Percentiles rank a stretch among this genome's conserved stretches.
These are phyloP conservation scores for Falco concolor DNA, from an alignment of 2,797 vertebrate genomes.

Conservation along the genomic window DNA sequence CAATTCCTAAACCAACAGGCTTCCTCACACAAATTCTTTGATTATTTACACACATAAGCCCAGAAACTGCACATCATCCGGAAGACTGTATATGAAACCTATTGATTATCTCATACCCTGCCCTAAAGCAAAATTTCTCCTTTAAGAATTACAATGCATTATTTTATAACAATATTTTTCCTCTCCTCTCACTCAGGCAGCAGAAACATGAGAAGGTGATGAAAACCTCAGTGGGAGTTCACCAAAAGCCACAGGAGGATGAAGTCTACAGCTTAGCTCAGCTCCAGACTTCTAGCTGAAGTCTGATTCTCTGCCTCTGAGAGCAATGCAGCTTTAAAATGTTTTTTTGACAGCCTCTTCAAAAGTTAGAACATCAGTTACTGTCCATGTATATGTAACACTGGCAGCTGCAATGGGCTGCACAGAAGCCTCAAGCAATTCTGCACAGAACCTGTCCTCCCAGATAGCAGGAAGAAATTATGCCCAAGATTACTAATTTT, in stretches of 20 bases:
- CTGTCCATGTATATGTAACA: neutral
- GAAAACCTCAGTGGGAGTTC: neutral
- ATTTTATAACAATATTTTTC: neutral
- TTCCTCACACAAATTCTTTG: neutral
- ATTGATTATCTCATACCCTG: neutral
- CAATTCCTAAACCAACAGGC: neutral
- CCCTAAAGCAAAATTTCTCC: neutral
- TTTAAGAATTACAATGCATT: neutral
- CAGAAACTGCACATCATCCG: neutral
- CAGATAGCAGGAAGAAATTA: neutral
- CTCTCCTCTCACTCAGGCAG: neutral
- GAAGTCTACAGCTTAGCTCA: neutral
- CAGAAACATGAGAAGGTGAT: neutral
- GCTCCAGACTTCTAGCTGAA: neutral
- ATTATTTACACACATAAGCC: neutral
- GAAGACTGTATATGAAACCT: neutral
- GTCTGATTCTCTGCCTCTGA: neutral
- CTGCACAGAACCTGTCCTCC: neutral
- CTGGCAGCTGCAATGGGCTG: neutral
- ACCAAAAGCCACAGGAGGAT: neutral
- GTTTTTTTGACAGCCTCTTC: neutral
- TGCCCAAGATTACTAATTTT: neutral
- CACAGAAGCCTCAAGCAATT: neutral
- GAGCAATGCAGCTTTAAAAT: neutral
- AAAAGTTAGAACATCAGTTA: neutral